Evolutionary conservation across 2,797 vertebrate species (phyloP).

Genomic region (Emys orbicularis): DNA sequence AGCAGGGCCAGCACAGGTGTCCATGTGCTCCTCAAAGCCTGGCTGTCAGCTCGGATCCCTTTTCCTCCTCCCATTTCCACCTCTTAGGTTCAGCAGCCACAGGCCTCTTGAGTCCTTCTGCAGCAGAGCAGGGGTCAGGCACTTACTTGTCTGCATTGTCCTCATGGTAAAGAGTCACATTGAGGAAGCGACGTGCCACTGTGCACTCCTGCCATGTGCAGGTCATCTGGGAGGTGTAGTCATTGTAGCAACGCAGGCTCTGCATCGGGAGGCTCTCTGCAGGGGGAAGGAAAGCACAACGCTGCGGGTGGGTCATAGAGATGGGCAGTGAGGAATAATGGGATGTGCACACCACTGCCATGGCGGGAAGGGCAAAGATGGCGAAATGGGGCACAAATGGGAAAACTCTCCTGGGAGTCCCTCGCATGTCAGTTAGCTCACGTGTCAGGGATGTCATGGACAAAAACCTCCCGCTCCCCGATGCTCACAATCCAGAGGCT

Average conservation of each 20-base stretch:
- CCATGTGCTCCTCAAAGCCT: background rate
- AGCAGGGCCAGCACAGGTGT: background rate
- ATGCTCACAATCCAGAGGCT: background rate
- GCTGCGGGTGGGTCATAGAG: background rate
- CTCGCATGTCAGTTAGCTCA: background rate
- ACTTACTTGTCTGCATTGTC: slow-evolving; percentile 41
- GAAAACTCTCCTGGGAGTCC: background rate
- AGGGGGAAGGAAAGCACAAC: background rate
- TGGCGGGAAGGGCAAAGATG: background rate
- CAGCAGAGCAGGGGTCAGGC: background rate
- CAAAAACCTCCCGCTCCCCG: background rate
- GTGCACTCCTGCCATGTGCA: slow-evolving; percentile 77
- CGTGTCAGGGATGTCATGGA: background rate
- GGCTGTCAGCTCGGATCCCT: background rate
- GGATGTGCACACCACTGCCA: background rate
- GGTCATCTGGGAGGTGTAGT: slow-evolving; percentile 69
- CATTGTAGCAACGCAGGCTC: slow-evolving; percentile 77
- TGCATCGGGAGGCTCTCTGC: slow-evolving; percentile 75
- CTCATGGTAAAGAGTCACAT: slow-evolving; percentile 71
- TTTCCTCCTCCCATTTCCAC: rapidly evolving
- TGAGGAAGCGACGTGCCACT: slow-evolving; percentile 52
- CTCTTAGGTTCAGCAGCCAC: background rate
- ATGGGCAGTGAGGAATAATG: background rate
- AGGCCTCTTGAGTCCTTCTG: background rate
- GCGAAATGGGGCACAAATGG: background rate